phyloP scores from a whole-genome alignment of 2,797 vertebrate genomes.

The Pantherophis vulpinus region DNA sequence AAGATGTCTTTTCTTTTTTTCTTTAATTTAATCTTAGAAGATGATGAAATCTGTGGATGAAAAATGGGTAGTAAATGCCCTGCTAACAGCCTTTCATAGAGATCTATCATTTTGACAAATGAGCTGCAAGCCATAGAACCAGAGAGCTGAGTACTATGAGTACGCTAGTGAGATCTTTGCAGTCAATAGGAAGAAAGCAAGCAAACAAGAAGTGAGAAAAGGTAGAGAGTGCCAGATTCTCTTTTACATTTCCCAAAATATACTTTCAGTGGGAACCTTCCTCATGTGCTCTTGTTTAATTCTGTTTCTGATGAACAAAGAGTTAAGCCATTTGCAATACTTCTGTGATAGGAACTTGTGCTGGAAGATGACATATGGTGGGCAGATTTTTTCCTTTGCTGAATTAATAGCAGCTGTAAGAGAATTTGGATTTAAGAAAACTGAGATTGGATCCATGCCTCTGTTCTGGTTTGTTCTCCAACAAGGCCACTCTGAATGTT shows the following conservation, averaged over 20 bases:
- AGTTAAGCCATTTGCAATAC: conserved; percentile 10
- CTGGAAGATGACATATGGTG: neutral
- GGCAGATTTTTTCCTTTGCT: neutral
- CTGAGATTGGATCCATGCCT: neutral
- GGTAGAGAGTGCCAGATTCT: neutral
- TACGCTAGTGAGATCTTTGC: conserved; percentile 36
- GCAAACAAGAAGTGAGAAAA: neutral
- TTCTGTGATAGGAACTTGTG: neutral
- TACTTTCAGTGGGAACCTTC: neutral
- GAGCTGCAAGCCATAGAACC: conserved; percentile 57
- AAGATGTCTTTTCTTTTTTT: conserved; percentile 53
- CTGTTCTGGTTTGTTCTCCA: neutral
- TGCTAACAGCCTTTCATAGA: conserved; percentile 69
- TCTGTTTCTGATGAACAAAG: neutral
- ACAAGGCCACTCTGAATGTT: neutral
- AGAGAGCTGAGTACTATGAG: conserved; percentile 43
- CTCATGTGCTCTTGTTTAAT: neutral
- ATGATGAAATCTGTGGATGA: conserved; percentile 63
- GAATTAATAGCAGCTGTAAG: neutral
- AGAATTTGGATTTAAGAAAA: neutral
- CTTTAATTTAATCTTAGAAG: conserved; percentile 69
- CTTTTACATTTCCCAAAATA: neutral
- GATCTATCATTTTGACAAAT: conserved; percentile 67
- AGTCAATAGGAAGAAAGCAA: conserved; percentile 20
- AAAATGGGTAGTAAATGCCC: conserved; percentile 69